Conservation (phyloP, 2,888 invertebrate genomes). For the Silvanus unidentatus region DNA sequence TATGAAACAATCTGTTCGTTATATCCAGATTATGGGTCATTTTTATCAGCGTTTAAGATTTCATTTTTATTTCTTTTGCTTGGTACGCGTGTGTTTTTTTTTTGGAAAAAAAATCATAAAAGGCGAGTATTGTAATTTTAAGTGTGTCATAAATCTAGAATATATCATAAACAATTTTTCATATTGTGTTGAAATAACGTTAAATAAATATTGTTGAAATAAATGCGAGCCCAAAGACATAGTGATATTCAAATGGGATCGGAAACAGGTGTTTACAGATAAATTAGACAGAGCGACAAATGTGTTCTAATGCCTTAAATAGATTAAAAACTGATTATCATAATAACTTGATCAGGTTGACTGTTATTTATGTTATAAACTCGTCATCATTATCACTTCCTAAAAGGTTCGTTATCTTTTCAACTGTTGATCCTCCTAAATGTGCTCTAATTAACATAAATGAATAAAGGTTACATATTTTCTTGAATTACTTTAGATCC, state of each 20-base stretch:
- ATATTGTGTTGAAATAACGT: no score
- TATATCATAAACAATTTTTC: no score
- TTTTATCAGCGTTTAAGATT: slow-evolving; percentile 16
- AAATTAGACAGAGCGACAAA: background rate
- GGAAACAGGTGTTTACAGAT: slow-evolving; percentile 2
- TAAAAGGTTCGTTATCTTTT: background rate
- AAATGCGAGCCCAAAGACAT: no score
- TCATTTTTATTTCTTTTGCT: no score
- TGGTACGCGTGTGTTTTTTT: no score
- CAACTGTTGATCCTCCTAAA: background rate
- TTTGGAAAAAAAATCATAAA: no score
- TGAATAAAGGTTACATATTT: no score
- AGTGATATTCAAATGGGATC: background rate
- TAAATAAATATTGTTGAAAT: no score
- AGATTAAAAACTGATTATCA: slow-evolving; percentile 3
- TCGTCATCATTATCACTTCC: slow-evolving; percentile 1
- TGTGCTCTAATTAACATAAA: no score
- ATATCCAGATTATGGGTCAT: slow-evolving; percentile 23
- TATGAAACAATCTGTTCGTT: slow-evolving; percentile 25
- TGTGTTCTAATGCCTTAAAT: slow-evolving; percentile 1
- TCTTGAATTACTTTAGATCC: no score
- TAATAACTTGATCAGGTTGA: slow-evolving; percentile 1
- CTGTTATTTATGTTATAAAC: slow-evolving; percentile 1
- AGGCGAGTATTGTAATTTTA: no score
- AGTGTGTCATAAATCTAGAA: no score